A percentile compares a stretch with the other conserved stretches of the same genome.
Evolutionary conservation across 2,888 invertebrate species (phyloP).

Genomic region (Oxystoma pomonae): DNA sequence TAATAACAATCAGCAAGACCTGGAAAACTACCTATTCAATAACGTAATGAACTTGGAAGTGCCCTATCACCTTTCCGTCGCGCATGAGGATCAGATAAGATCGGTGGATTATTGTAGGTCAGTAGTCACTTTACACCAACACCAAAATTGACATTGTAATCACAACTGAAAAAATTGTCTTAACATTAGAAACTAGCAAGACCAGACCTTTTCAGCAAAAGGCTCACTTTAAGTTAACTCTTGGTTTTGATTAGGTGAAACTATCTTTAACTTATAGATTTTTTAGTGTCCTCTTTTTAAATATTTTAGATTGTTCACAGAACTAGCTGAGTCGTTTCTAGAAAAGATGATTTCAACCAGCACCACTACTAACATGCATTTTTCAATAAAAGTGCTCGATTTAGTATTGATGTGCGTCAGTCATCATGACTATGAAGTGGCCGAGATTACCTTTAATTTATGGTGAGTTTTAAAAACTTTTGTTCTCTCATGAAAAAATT

Average conservation of each 20-base stretch:
- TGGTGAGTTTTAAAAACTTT: too few species aligned
- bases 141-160: too few species aligned
- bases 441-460: slow-evolving; percentile 89
- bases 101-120: slow-evolving; percentile 84
- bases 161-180: too few species aligned
- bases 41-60: slow-evolving; percentile 77
- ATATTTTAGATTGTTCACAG: slow-evolving; percentile 77
- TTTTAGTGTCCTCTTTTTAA: too few species aligned
- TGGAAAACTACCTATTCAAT: slow-evolving; percentile 78
- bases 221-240: too few species aligned
- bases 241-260: too few species aligned
- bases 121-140: too few species aligned
- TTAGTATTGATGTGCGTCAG: slow-evolving; percentile 88
- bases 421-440: slow-evolving; percentile 92
- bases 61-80: slow-evolving; percentile 86
- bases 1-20: slow-evolving; percentile 64
- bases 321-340: slow-evolving; percentile 86
- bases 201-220: too few species aligned
- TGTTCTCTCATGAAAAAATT: too few species aligned
- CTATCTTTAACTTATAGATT: too few species aligned
- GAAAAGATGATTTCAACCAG: slow-evolving; percentile 71
- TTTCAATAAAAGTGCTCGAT: slow-evolving; percentile 80
- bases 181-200: too few species aligned
- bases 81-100: slow-evolving; percentile 91
- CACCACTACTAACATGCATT: slow-evolving; percentile 59